A percentile compares a stretch with the other conserved stretches of the same genome.
Evolutionary conservation across 2,888 invertebrate genomes (phyloP).

Genomic region (Ptychoptera contaminata): DNA sequence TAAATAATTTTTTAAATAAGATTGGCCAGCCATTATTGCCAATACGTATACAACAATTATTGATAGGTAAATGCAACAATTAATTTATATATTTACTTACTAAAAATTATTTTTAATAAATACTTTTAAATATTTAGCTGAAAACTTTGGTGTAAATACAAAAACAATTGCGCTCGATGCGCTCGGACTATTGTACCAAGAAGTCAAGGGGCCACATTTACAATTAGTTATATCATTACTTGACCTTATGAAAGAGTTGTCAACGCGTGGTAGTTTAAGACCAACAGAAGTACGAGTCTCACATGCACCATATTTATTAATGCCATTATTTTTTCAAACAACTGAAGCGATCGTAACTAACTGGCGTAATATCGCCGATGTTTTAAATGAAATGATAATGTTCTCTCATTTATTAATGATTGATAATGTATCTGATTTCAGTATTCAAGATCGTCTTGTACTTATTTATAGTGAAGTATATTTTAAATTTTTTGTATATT

Average conservation of each 20-base stretch:
- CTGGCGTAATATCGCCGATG: neutral
- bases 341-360: neutral
- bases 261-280: conserved; percentile 9
- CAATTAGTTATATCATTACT: conserved; percentile 7
- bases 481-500: too few species aligned
- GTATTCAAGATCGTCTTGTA: too few species aligned
- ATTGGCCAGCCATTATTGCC: conserved; percentile 9
- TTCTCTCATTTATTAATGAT: neutral
- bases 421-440: too few species aligned
- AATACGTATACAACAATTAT: conserved; percentile 8
- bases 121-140: conserved; percentile 2
- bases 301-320: conserved; percentile 10
- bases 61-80: conserved; percentile 5
- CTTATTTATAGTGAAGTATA: too few species aligned
- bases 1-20: conserved; percentile 7
- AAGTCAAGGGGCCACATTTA: conserved; percentile 7
- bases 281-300: conserved; percentile 11
- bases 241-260: conserved; percentile 9
- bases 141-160: conserved; percentile 8
- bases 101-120: neutral
- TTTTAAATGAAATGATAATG: conserved; percentile 1
- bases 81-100: neutral
- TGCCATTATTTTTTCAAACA: conserved; percentile 5
- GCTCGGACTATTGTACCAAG: conserved; percentile 8
- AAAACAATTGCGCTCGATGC: conserved; percentile 10